Base-by-base conservation (phyloP, 2,797 vertebrate species). In the Hafferia zeledoni region DNA sequence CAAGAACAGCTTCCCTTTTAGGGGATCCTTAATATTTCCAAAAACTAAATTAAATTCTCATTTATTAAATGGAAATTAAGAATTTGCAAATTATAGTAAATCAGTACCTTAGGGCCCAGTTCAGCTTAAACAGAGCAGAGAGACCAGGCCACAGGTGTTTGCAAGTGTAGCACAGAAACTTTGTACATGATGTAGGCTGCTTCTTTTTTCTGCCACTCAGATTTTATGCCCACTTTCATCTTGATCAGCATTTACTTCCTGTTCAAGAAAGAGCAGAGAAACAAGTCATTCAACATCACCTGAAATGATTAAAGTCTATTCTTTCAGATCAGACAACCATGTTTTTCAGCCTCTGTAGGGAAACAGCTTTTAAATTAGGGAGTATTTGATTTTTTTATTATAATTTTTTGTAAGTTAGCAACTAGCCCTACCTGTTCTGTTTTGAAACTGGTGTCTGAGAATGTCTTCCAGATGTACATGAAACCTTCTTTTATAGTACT, bases 121-220 rank as follows among this genome's bases (percentile, higher is more conserved):
- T 90, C 39, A 65, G 4, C 6, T 88, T 23, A 74, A 27, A 24
- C 13, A 64, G 13, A 57, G 30, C 15, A 74, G 65, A 80, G 25
- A 59, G 43, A 56, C 6, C 11, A 78, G 13, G 12, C 13, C 49
- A 17, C 15, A 30, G 9, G 16, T 24, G 20, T 52, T 49, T 77
- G 17, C 6, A 2, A 2, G 17, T 2, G 0, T 64, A 15, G 63
- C 49, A 30, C 6, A 53, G 9, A 53, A 75, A 10, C 20, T 12
- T 77, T n/a, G 16, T 18, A 68, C 0, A 2, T 52, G 10, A n/a
- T 4, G 4, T 11, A 25, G 6, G 2, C 15, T 67, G 22, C 39
- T 59, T 61, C 37, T 44, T 70, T 89, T 83, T 86, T 44, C 28
- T 69, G 43, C 65, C 20, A 27, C 20, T 10, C 25, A 35, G 0